Base-by-base conservation (phyloP, 2,888 invertebrate species). In the Fissipunctia ypsillon region DNA sequence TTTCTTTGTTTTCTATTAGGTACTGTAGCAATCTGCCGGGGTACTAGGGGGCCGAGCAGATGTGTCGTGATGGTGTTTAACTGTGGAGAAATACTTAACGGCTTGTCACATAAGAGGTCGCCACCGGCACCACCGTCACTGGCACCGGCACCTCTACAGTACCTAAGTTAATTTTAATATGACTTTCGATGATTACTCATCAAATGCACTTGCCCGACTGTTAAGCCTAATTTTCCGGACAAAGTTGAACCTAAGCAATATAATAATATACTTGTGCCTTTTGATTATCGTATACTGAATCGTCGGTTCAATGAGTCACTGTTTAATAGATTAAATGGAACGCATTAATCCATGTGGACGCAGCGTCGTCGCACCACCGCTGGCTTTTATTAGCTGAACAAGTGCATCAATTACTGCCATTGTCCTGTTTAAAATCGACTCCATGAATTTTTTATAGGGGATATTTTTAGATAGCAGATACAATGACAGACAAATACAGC, bases 311-410 rank as follows among this genome's bases (percentile, higher is more conserved):
- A 68, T 92, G 93, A 93, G 90, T 93, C 92, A 93, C 89, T 90
- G 90, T 89, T 93, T 92, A 93, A 94, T 94, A 94, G 92, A 92
- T 93, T 94, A 94, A 95, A 94, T 94, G 94, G 94, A 91, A 90
- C 93, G 88, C 92, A 94, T 95, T 94, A 95, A 95, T 95, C 93
- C 91, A 89, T 87, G 83, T 88, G 88, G 87, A 86, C 87, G 87
- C 85, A 84, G 89, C 89, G 88, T 76, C 89, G 88, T 76, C 88
- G 88, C 87, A 80, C 84, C 83, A 83, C 78, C 68, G 79, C 78
- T 78, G 78, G 87, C 90, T 91, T 94, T 94, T 93, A 95, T 95
- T 94, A 93, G 92, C 89, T 90, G 88, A 92, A 91, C 92, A 93
- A 94, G 91, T 93, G 90, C 89, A 90, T 91, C 94, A 95, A 94